Conservation (phyloP, 1,140 invertebrate genomes). For the Chlorops oryzae region DNA sequence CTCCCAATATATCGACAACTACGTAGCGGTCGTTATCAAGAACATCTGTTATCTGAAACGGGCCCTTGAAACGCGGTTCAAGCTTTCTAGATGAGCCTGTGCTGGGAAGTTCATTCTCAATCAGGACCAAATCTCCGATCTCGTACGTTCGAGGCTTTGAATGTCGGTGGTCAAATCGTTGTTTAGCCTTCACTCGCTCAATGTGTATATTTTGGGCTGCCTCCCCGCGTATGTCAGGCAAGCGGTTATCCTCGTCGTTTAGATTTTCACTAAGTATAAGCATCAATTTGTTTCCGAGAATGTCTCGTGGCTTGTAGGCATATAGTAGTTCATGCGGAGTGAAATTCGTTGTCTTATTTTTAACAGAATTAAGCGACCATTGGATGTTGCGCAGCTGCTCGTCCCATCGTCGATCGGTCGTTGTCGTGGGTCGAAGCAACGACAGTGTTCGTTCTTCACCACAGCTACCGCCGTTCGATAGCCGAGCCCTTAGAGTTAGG, state of each 20-base stretch:
- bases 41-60: not conserved
- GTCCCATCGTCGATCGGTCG: conserved; percentile 18
- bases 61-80: not conserved
- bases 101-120: conserved; percentile 18
- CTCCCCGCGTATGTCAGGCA: not conserved
- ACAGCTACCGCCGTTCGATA: too few relatives aligned
- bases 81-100: not conserved
- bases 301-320: not conserved
- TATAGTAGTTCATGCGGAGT: conserved; percentile 23
- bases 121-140: conserved; percentile 23
- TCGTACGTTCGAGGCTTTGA: conserved; percentile 17
- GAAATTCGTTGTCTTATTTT: conserved; percentile 17
- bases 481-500: too few relatives aligned
- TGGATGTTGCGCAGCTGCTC: conserved; percentile 17
- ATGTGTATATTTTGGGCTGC: not conserved
- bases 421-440: conserved; percentile 3
- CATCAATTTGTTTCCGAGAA: conserved; percentile 5
- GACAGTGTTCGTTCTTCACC: too few relatives aligned
- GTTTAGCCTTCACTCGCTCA: not conserved
- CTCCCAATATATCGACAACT: not conserved
- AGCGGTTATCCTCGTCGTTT: not conserved
- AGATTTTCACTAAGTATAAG: not conserved
- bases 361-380: conserved; percentile 25
- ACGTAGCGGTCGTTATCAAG: not conserved
- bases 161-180: conserved; percentile 10